Evolutionary conservation across 1,140 invertebrate genomes (phyloP).

Genomic region (Sycobia sp.): DNA sequence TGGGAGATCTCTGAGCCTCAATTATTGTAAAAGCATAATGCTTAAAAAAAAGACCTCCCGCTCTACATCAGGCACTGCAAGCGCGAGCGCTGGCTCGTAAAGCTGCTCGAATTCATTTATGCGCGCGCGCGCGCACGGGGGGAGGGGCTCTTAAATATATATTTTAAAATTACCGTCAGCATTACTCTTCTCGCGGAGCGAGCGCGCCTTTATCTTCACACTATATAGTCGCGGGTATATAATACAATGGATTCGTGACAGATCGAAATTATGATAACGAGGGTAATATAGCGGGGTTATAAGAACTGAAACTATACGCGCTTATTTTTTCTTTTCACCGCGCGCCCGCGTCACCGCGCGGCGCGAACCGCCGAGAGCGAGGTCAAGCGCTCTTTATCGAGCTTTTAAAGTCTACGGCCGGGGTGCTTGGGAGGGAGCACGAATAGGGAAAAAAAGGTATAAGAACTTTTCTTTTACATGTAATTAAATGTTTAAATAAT

Average conservation of each 20-base stretch:
- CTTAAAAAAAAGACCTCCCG: too few species aligned
- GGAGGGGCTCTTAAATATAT: too few species aligned
- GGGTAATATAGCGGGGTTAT: background rate
- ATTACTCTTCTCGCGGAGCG: conserved; percentile 14
- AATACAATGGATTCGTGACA: conserved; percentile 28
- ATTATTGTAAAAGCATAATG: background rate
- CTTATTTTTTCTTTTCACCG: too few species aligned
- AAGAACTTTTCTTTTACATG: too few species aligned
- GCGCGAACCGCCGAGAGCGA: background rate
- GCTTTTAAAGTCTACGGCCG: background rate
- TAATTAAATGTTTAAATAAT: too few species aligned
- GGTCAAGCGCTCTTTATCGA: conserved; percentile 18
- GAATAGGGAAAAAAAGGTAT: too few species aligned
- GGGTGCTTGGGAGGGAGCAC: too few species aligned
- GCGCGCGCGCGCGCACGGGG: background rate
- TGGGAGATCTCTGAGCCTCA: background rate
- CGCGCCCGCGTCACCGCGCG: background rate
- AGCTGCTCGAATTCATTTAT: too few species aligned
- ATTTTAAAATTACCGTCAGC: conserved; percentile 22
- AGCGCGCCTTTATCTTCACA: conserved; percentile 31
- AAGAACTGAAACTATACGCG: conserved; percentile 21
- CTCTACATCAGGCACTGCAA: too few species aligned
- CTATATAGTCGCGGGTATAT: conserved; percentile 4
- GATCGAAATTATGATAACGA: conserved; percentile 31
- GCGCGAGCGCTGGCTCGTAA: too few species aligned